Evolutionary conservation across 2,113 vertebrate species (phyloP), one percentile per base, ranked within the genome.

Genomic region (Chaetura pelagica): DNA sequence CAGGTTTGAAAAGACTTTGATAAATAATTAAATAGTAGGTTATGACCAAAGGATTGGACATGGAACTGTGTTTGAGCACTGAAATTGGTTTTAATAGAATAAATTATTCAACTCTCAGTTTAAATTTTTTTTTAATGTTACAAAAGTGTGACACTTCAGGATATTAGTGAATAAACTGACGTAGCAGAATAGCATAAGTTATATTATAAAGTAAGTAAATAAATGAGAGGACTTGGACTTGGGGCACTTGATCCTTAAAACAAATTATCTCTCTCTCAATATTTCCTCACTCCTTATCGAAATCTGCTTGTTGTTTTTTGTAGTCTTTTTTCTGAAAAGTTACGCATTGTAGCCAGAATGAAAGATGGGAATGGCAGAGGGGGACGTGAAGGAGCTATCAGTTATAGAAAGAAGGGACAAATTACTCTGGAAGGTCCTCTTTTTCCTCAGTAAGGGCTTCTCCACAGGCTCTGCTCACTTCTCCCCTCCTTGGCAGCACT

Each of bases 261-360:
- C 7, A 5, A 54, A 8, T 67, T 23, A 54, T 49, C 20, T 4
- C 8, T 46, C 15, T 52, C 51, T 76, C 5, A 3, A 0, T 22
- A 16, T 75, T 84, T 77, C 34, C 46, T 87, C 14, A 6, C 27
- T 75, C 55, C 14, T 64, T 46, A 48, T 35, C 20, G 46, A 75
- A 72, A 63, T 44, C 9, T 16, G 0, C 67, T 67, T 59, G 46
- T 69, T 62, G 44, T 15, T 62, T 55, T 52, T 57, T 26, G 35
- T 62, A 6, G 49, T 24, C 18, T 61, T 72, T n/a, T 30, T 21
- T 2, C 27, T 38, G 14, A 27, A 3, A 30, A 24, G 20, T 34
- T 46, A 7, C 38, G 10, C 7, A 4, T 49, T 40, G 24, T 17
- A 58, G 30, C 17, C 18, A n/a, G 27, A 69, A 58, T 51, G 6